These are phyloP conservation scores for Sorex araneus DNA, from an alignment of 2,113 vertebrate genomes.

Conservation along the genomic window DNA sequence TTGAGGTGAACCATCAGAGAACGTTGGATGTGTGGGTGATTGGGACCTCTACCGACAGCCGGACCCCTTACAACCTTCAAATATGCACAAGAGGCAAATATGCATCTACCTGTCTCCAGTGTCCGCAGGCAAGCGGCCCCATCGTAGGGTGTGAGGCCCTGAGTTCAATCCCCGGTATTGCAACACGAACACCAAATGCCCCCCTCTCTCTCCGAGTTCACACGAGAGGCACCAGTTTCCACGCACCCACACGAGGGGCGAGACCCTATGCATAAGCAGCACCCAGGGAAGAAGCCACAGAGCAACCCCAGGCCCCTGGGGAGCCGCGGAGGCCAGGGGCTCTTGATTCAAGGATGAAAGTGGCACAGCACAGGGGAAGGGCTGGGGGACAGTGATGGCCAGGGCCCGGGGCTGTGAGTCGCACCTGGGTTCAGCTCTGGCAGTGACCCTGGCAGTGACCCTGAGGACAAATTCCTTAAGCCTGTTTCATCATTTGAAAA, in stretches of 20 bases:
- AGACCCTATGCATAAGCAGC: too few species aligned
- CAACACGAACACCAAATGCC: too few species aligned
- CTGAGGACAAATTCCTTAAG: not conserved
- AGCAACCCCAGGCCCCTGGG: not conserved
- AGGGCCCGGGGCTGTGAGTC: not conserved
- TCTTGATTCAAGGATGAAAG: not conserved
- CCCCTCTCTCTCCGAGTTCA: too few species aligned
- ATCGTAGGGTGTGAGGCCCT: too few species aligned
- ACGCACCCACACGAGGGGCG: too few species aligned
- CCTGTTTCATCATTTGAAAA: not conserved
- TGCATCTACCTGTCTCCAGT: too few species aligned
- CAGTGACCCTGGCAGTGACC: not conserved
- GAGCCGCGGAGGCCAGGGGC: not conserved
- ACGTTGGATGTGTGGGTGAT: accelerated
- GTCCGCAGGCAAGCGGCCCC: too few species aligned
- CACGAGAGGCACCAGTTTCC: too few species aligned
- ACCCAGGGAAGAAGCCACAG: accelerated
- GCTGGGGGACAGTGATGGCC: accelerated
- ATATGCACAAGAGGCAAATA: not conserved
- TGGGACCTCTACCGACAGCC: not conserved
- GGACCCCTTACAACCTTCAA: not conserved
- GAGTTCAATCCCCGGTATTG: too few species aligned
- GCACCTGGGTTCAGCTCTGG: not conserved
- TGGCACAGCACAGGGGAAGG: accelerated
- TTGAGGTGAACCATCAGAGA: not conserved